Evolutionary conservation across 2,113 vertebrate genomes (phyloP).

Genomic region (Chlorodrepanis virens): DNA sequence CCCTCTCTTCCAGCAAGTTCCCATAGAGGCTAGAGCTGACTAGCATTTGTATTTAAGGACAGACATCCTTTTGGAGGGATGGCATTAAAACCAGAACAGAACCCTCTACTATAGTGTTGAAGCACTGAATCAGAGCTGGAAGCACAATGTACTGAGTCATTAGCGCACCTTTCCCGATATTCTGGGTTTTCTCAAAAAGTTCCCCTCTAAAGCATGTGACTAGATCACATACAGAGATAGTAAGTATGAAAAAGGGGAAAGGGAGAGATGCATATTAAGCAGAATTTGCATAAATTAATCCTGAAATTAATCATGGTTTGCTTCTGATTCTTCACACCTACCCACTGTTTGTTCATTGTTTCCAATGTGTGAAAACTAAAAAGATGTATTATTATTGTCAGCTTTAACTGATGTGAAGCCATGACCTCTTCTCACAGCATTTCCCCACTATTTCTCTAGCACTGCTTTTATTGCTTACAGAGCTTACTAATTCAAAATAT

Average conservation of each 20-base stretch:
- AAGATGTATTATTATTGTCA: background rate
- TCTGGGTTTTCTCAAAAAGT: slow-evolving; percentile 13
- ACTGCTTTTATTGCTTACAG: background rate
- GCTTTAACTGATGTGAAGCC: background rate
- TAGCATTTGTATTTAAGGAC: background rate
- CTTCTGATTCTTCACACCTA: background rate
- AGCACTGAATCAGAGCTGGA: slow-evolving; percentile 17
- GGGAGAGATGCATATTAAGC: background rate
- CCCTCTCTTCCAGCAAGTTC: background rate
- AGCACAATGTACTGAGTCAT: background rate
- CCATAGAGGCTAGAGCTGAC: background rate
- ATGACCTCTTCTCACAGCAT: background rate
- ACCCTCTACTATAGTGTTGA: background rate
- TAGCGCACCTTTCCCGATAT: background rate
- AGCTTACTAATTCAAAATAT: background rate
- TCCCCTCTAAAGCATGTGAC: background rate
- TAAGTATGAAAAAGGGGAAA: background rate
- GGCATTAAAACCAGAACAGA: background rate
- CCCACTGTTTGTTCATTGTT: background rate
- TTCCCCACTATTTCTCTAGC: background rate
- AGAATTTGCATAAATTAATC: background rate
- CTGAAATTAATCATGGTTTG: slow-evolving; percentile 4
- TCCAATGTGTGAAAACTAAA: background rate
- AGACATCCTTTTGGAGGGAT: background rate
- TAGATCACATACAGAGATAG: background rate